Evolutionary conservation across 2,797 vertebrate genomes (phyloP).

Genomic region (Emys orbicularis): DNA sequence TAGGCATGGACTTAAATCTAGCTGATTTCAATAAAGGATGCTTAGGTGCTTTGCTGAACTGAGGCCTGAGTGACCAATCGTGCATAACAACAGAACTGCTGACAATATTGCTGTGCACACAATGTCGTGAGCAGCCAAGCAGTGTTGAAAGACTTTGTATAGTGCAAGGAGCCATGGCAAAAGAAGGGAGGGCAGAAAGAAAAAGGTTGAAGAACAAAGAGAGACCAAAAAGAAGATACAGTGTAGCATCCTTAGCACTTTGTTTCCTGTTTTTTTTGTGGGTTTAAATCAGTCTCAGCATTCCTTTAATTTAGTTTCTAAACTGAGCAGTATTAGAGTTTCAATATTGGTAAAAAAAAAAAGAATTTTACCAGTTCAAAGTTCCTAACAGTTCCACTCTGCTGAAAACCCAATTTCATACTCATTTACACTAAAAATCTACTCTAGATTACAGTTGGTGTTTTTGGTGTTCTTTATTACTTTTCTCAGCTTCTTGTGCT

Average conservation of each 20-base stretch:
- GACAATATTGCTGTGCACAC: background rate
- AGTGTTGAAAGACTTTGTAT: background rate
- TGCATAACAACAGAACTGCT: background rate
- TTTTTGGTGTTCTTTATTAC: slow-evolving; percentile 5
- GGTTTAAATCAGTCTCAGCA: slow-evolving; percentile 17
- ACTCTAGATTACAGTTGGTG: slow-evolving; percentile 33
- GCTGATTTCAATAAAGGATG: background rate
- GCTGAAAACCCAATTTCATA: slow-evolving; percentile 38
- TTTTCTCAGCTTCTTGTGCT: slow-evolving; percentile 13
- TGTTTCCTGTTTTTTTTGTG: background rate
- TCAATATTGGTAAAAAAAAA: background rate
- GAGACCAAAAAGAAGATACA: slow-evolving; percentile 2
- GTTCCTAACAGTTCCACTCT: background rate
- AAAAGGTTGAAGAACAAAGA: fast-evolving
- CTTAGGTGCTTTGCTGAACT: background rate
- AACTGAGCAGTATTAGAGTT: slow-evolving; percentile 38
- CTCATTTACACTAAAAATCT: slow-evolving; percentile 64
- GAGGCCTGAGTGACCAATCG: background rate
- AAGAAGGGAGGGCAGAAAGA: background rate
- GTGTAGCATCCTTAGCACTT: background rate
- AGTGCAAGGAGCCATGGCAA: background rate
- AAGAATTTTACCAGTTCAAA: slow-evolving; percentile 15
- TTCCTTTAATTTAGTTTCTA: slow-evolving; percentile 15
- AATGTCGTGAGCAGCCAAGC: background rate
- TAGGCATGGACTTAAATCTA: background rate